These are phyloP conservation scores for Drosophila seguyi DNA, from an alignment of 1,140 invertebrate species.

Conservation along the genomic window DNA sequence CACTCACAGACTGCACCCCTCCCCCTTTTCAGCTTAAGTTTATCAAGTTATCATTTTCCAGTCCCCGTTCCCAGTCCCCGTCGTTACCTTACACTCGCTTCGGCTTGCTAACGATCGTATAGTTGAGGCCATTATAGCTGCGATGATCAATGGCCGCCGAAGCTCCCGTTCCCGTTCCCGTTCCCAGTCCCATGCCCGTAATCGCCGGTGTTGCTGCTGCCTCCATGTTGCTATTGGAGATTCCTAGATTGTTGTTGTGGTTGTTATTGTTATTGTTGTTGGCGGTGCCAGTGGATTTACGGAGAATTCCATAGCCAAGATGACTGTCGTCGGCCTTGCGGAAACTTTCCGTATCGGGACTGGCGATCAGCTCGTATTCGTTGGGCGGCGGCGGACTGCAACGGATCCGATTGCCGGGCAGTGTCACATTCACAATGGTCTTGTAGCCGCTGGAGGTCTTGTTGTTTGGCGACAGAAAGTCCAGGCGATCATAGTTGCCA, in stretches of 20 bases:
- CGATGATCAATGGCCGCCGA: conserved; percentile 86
- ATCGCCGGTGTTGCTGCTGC: conserved; percentile 12
- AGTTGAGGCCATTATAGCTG: conserved; percentile 91
- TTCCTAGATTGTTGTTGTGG: conserved; percentile 47
- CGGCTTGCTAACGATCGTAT: conserved; percentile 92
- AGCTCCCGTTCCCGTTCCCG: conserved; percentile 4
- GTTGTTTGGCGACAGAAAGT: conserved; percentile 91
- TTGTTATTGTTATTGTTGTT: conserved; percentile 39
- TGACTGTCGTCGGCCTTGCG: conserved; percentile 91
- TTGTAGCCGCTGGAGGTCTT: conserved; percentile 90
- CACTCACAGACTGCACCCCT: conserved; percentile 29
- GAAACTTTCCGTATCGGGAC: conserved; percentile 87
- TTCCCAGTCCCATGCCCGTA: conserved; percentile 3
- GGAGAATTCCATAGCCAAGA: conserved; percentile 91
- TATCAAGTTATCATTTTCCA: background rate
- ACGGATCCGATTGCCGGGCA: conserved; percentile 73
- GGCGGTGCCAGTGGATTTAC: conserved; percentile 87
- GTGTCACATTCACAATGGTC: conserved; percentile 86
- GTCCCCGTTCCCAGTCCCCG: background rate
- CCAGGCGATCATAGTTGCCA: conserved; percentile 91
- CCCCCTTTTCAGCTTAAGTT: background rate
- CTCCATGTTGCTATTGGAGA: conserved; percentile 45
- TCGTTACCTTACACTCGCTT: conserved; percentile 84
- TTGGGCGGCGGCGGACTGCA: conserved; percentile 67
- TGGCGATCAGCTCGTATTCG: conserved; percentile 81